A percentile compares a stretch with the other conserved stretches of the same genome.
Conservation (phyloP, 1,140 invertebrate genomes). For the Danaus melanippus region DNA sequence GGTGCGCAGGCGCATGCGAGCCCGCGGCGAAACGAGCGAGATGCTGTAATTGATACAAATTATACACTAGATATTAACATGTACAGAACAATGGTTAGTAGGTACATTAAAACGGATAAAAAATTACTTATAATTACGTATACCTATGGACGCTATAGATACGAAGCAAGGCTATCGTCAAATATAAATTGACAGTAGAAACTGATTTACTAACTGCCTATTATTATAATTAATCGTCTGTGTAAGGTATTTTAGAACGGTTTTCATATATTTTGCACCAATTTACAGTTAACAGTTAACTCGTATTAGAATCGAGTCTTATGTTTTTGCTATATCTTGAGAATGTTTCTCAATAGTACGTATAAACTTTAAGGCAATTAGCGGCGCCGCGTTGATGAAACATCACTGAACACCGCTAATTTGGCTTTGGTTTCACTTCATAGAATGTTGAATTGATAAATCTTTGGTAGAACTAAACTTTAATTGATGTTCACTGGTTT, state of each 20-base stretch:
- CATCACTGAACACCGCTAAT: not conserved
- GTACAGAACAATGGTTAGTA: not conserved
- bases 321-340: conserved; percentile 5
- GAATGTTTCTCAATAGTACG: conserved; percentile 9
- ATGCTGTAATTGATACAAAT: conserved; percentile 20
- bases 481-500: too few species aligned
- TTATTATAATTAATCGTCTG: conserved; percentile 14
- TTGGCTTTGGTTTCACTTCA: too few species aligned
- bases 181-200: conserved; percentile 11
- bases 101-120: conserved; percentile 4
- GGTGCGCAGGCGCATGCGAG: conserved; percentile 5
- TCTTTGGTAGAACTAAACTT: too few species aligned
- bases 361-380: conserved; percentile 6
- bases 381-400: conserved; percentile 1
- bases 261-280: conserved; percentile 11
- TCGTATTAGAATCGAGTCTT: conserved; percentile 6
- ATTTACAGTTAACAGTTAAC: conserved; percentile 8
- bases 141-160: too few species aligned
- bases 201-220: conserved; percentile 7
- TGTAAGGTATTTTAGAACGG: conserved; percentile 1
- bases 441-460: too few species aligned
- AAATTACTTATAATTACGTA: conserved; percentile 2
- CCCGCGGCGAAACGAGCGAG: conserved; percentile 13
- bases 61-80: conserved; percentile 15
- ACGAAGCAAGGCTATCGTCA: not conserved